These are phyloP conservation scores for Palythoa caribaeorum DNA, from an alignment of 92 coral and sea anemone genomes.

Conservation along the genomic window DNA sequence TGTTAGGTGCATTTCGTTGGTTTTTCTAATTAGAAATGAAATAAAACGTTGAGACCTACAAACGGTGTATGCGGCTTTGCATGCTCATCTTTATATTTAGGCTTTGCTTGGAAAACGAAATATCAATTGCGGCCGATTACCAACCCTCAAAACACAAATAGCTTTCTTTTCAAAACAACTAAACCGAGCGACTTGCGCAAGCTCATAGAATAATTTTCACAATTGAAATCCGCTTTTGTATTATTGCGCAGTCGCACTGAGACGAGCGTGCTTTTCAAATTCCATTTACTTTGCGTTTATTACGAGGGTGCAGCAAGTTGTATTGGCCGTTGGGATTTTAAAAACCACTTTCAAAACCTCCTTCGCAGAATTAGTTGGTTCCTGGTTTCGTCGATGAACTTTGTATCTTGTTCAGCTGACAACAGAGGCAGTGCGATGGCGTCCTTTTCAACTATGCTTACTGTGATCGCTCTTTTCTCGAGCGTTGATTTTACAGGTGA, in stretches of 20 bases:
- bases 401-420: slow-evolving; percentile 1
- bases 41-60: background rate
- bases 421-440: slow-evolving; percentile 8
- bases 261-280: slow-evolving; percentile 35
- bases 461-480: slow-evolving; percentile 1
- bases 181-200: slow-evolving; percentile 31
- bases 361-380: background rate
- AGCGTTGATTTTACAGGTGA: slow-evolving; percentile 45
- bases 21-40: background rate
- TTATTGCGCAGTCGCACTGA: slow-evolving; percentile 33
- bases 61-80: background rate
- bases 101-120: background rate
- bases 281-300: slow-evolving; percentile 27
- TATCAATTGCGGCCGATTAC: slow-evolving; percentile 35
- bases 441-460: slow-evolving; percentile 1
- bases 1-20: background rate
- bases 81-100: background rate
- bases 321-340: slow-evolving; percentile 14
- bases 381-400: background rate
- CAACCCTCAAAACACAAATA: slow-evolving; percentile 5
- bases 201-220: slow-evolving; percentile 37
- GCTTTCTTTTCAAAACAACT: slow-evolving; percentile 38
- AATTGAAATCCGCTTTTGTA: slow-evolving; percentile 11
- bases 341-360: background rate
- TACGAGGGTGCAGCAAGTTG: slow-evolving; percentile 22